These are phyloP conservation scores for Aporophyla lueneburgensis DNA, from an alignment of 2,888 invertebrate species.

Conservation along the genomic window DNA sequence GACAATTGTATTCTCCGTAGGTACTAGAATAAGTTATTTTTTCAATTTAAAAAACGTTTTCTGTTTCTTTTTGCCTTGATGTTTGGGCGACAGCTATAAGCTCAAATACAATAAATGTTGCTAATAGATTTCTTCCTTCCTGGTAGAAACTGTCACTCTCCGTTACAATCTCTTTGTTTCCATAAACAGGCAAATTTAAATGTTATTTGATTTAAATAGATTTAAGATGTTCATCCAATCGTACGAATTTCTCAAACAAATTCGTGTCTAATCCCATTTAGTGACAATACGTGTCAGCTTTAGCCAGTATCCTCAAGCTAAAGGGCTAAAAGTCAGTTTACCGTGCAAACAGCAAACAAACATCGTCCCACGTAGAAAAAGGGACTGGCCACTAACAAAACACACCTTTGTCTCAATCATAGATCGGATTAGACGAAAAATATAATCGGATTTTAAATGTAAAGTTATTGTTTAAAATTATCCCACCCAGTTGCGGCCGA, in stretches of 20 bases:
- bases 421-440: conserved; percentile 77
- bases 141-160: conserved; percentile 25
- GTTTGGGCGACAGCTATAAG: neutral
- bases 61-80: neutral
- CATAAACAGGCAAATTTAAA: conserved; percentile 29
- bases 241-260: conserved; percentile 34
- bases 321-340: conserved; percentile 57
- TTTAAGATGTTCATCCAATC: conserved; percentile 40
- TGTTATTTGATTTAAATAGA: conserved; percentile 44
- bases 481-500: conserved; percentile 76
- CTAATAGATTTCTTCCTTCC: conserved; percentile 11
- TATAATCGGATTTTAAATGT: conserved; percentile 86
- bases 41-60: neutral
- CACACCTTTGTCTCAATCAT: conserved; percentile 75
- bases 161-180: conserved; percentile 33
- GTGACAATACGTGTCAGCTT: conserved; percentile 57
- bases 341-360: conserved; percentile 65
- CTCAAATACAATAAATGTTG: conserved; percentile 5
- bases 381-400: conserved; percentile 73
- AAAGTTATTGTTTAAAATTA: conserved; percentile 82
- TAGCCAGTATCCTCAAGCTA: conserved; percentile 32
- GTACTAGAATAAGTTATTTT: neutral
- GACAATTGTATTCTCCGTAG: neutral
- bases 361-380: conserved; percentile 71
- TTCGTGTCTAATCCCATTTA: conserved; percentile 57